Conservation (phyloP, 2,888 invertebrate species). For the Stegana nigrithorax region DNA sequence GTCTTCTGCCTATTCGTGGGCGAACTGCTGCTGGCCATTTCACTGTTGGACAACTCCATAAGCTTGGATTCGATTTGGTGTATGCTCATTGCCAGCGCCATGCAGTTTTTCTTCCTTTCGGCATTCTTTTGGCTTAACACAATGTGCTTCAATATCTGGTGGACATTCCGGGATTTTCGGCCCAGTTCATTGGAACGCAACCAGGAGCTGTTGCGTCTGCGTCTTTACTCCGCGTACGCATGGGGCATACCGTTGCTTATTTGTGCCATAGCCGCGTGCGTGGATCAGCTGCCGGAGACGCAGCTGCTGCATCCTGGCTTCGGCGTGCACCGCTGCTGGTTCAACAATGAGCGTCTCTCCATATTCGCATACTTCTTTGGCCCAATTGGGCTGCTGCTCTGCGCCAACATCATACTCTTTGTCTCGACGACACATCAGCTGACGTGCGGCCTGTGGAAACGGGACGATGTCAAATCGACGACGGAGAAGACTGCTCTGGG, state of each 20-base stretch:
- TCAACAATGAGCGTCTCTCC: conserved; percentile 78
- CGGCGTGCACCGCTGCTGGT: conserved; percentile 82
- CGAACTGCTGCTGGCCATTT: conserved; percentile 81
- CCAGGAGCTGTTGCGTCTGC: conserved; percentile 83
- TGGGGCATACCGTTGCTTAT: conserved; percentile 87
- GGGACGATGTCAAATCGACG: conserved; percentile 88
- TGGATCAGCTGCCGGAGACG: conserved; percentile 77
- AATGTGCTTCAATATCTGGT: conserved; percentile 96
- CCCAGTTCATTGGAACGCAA: conserved; percentile 87
- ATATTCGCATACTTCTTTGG: conserved; percentile 88
- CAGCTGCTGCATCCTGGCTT: conserved; percentile 81
- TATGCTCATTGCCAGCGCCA: conserved; percentile 75
- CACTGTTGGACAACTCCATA: conserved; percentile 76
- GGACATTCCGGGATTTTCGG: conserved; percentile 86
- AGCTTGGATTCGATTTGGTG: conserved; percentile 74
- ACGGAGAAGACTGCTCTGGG: conserved; percentile 84
- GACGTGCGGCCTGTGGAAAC: conserved; percentile 89
- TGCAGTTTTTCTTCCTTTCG: conserved; percentile 89
- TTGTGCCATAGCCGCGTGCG: conserved; percentile 78
- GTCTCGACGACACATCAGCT: conserved; percentile 84
- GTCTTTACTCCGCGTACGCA: conserved; percentile 85
- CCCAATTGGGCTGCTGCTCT: conserved; percentile 82
- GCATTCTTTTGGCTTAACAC: conserved; percentile 95
- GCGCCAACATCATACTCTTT: conserved; percentile 83
- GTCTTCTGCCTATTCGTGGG: conserved; percentile 85